phyloP scores from a whole-genome alignment of 2,888 invertebrate genomes.

The Dynastes maya region DNA sequence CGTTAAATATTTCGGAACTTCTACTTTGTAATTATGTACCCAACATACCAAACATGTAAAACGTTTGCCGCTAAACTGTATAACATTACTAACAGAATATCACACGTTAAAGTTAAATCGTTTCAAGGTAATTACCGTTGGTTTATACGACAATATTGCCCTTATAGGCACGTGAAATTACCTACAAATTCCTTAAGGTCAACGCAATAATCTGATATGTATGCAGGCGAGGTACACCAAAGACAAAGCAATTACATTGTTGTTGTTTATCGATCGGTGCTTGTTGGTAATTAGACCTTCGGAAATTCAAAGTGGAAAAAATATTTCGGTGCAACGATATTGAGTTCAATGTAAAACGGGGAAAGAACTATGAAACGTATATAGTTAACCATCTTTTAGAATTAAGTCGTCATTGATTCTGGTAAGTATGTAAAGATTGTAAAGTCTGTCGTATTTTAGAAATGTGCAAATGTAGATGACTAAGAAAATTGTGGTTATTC shows the following conservation, averaged over 20 bases:
- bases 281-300: not conserved
- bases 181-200: not conserved
- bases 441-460: too few relatives aligned
- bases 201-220: not conserved
- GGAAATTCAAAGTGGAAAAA: slow-evolving; percentile 1
- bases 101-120: not conserved
- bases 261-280: not conserved
- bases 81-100: not conserved
- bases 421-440: too few relatives aligned
- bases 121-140: not conserved
- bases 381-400: too few relatives aligned
- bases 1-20: slow-evolving; percentile 3
- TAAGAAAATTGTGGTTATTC: too few relatives aligned
- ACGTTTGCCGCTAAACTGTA: not conserved
- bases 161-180: slow-evolving; percentile 11
- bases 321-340: not conserved
- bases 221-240: not conserved
- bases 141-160: not conserved
- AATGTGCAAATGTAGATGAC: too few relatives aligned
- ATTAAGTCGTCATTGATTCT: too few relatives aligned
- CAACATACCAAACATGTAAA: not conserved
- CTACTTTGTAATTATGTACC: slow-evolving; percentile 18
- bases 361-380: too few relatives aligned
- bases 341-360: too few relatives aligned
- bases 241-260: slow-evolving; percentile 1